A percentile compares a stretch with the other conserved stretches of the same genome.
phyloP scores from a whole-genome alignment of 2,888 invertebrate genomes.

The Pyrochroa serraticornis region DNA sequence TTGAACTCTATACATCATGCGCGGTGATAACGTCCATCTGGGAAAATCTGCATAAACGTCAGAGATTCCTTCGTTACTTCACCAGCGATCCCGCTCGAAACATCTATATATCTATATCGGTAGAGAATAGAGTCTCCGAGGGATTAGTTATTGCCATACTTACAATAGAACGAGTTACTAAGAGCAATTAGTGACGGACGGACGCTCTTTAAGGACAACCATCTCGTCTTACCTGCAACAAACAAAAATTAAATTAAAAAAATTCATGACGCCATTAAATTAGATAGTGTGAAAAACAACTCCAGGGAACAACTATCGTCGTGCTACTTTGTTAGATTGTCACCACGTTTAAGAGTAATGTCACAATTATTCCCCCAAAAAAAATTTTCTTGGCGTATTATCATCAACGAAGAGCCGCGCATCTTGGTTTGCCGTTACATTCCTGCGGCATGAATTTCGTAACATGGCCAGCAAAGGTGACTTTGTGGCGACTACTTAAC shows the following conservation, averaged over 20 bases:
- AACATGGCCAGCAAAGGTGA: slow-evolving; percentile 41
- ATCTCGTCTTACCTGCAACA: slow-evolving; percentile 14
- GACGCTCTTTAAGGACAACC: neutral
- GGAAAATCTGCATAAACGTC: slow-evolving; percentile 47
- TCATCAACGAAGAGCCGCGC: neutral
- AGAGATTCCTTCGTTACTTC: slow-evolving; percentile 18
- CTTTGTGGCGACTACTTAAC: slow-evolving; percentile 41
- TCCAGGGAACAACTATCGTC: slow-evolving; percentile 11
- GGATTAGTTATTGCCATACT: slow-evolving; percentile 19
- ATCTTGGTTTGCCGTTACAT: neutral
- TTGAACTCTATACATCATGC: slow-evolving; percentile 57
- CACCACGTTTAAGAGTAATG: too few species aligned
- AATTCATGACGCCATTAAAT: neutral
- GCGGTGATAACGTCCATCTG: slow-evolving; percentile 50
- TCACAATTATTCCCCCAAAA: neutral
- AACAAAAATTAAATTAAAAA: slow-evolving; percentile 4
- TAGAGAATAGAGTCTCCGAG: too few species aligned
- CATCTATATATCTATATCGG: too few species aligned
- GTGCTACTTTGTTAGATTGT: neutral
- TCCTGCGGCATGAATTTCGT: slow-evolving; percentile 35
- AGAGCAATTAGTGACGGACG: slow-evolving; percentile 18
- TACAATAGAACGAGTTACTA: slow-evolving; percentile 17
- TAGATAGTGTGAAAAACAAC: slow-evolving; percentile 6
- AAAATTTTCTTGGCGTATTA: slow-evolving; percentile 1
- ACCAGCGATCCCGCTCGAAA: too few species aligned